Conservation (phyloP, 2,113 vertebrate genomes). For the Antechinus stuartii region DNA sequence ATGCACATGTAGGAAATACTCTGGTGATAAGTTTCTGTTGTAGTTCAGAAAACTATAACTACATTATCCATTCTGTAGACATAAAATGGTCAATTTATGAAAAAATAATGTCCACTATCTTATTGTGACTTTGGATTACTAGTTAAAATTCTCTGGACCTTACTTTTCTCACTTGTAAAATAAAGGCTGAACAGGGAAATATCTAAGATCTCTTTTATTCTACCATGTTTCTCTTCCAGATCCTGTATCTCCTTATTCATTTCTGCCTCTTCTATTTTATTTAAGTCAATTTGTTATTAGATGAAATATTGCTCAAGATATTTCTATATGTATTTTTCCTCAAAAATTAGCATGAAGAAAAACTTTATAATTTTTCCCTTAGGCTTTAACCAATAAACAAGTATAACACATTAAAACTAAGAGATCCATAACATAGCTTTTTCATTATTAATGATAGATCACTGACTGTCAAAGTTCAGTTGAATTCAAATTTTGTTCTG, state of each 20-base stretch:
- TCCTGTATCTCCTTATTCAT: background rate
- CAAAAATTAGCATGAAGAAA: conserved; percentile 44
- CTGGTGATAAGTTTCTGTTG: no score
- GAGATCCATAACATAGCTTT: conserved; percentile 27
- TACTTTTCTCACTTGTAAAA: no score
- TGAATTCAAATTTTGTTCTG: conserved; percentile 54
- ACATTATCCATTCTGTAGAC: no score
- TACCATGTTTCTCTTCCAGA: no score
- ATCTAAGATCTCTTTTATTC: no score
- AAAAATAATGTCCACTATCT: no score
- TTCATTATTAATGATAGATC: conserved; percentile 17
- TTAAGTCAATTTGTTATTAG: conserved; percentile 11
- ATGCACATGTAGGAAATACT: no score
- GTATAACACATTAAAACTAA: conserved; percentile 50
- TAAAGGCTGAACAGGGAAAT: no score
- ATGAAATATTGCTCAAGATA: conserved; percentile 36
- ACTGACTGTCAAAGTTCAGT: conserved; percentile 42
- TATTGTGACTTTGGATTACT: no score
- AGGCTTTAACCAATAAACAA: background rate
- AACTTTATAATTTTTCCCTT: conserved; percentile 43
- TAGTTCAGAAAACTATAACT: no score
- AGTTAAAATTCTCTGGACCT: no score
- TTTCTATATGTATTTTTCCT: conserved; percentile 31
- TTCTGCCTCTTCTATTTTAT: background rate
- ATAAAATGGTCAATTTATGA: no score